Base-by-base conservation (phyloP, 2,797 vertebrate species). In the Tiaroga cobitis region DNA sequence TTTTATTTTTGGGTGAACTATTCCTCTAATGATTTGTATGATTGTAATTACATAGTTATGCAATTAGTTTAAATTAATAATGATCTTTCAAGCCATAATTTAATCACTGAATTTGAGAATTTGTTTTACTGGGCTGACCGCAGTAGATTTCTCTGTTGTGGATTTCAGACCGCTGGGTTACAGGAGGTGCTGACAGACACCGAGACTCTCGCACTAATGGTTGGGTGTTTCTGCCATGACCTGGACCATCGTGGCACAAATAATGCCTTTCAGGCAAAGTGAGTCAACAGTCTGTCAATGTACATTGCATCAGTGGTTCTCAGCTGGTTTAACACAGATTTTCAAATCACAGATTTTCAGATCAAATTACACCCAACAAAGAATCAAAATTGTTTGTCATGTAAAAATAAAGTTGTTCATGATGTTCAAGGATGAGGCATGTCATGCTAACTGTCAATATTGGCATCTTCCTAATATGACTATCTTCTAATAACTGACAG, bases 241-340 rank as follows among this genome's bases (percentile, higher is more conserved):
- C 83, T 96, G 91, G 95, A 96, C 89, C 95, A 96, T 87, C 78
- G 95, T 69, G 95, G 95, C 82, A 96, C 95, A 77, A 96, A 96
- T 92, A 96, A 96, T 4, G 95, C 95, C 46, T 96, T 96, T 88
- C 95, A 96, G 93, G 95, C 95, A 88, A 96, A 96, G 95, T 96
- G 84, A 88, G 94, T 89, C 26, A 72, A 68, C 37, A 70, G 9
- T 32, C 10, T 56, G 37, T 34, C 21, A 0, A 6, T 72, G 7
- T 61, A 16, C 9, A 32, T 72, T 16, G 3, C 10, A 9, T 49
- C 46, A 49, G 41, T 65, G 61, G 41, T 24, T 68, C 78, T 2
- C 26, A 18, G 29, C 41, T 65, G 21, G 15, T 63, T 41, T 43
- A 6, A 2, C 9, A 2, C 24, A 68, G 56, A 46, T 74, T 24